Evolutionary conservation across 2,797 vertebrate species (phyloP), one percentile per base, ranked within the genome.

Genomic region (Sitta carolinensis): DNA sequence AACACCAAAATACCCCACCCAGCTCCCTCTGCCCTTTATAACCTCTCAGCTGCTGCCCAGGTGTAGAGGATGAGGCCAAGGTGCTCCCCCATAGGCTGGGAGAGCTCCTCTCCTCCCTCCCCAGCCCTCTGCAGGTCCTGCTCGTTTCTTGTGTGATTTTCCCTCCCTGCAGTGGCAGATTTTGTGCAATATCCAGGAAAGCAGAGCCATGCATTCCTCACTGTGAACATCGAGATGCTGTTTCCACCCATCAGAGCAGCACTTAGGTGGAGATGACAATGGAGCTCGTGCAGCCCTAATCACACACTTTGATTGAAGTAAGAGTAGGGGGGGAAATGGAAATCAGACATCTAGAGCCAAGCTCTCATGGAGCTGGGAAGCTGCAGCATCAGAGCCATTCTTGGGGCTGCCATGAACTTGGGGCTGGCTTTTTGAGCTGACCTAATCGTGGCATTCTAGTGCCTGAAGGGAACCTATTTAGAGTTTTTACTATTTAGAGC

Each of bases 231-330:
- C 4, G 6, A 75, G 79, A 59, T 5, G 80, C 87, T 93, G 90
- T 84, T 91, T 90, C 13, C 69, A 90, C 77, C 93, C 68, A 59
- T 91, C 90, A 84, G 76, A 91, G 91, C 38, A 95, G 93, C 95
- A 91, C 91, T 95, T 89, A 67, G 83, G 73, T 81, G 26, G 76
- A 48, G 91, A 79, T 67, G 94, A 96, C 94, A 96, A 85, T 61
- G 94, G 85, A 94, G 87, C 83, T 80, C 0, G 1, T 7, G 1
- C 90, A 93, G 90, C 77, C 66, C 88, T 90, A 90, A 95, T 93
- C 85, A 84, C 83, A 90, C 66, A 10, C 70, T 90, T 68, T 68
- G 75, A 92, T 13, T 80, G 79, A 93, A 78, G 25, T 8, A 55
- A 52, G 75, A 90, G 79, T 47, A 51, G 0, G 0, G 9, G 40